These are phyloP conservation scores for Monodelphis domestica DNA, from an alignment of 2,797 vertebrate genomes.

Conservation along the genomic window DNA sequence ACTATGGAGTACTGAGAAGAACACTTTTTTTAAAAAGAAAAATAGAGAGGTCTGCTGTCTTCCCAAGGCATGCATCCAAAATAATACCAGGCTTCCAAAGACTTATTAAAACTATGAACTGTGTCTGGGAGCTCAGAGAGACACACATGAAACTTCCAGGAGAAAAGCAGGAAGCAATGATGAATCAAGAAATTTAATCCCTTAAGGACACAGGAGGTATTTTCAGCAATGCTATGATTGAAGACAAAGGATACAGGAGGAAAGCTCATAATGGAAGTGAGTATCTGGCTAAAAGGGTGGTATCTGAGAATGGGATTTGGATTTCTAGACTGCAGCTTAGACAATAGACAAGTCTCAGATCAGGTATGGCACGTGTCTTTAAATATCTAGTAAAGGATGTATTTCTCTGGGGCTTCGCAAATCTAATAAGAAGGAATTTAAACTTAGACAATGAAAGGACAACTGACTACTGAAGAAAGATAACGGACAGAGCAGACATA, in stretches of 20 bases:
- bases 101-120: background rate
- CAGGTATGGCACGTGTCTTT: background rate
- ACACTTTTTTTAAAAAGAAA: background rate
- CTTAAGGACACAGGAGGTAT: background rate
- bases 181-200: background rate
- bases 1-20: background rate
- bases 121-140: background rate
- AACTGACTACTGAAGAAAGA: background rate
- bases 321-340: too few relatives aligned
- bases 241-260: background rate
- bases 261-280: background rate
- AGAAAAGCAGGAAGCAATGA: background rate
- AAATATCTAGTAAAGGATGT: background rate
- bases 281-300: background rate
- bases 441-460: background rate
- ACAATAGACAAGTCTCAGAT: background rate
- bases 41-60: background rate
- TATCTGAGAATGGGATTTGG: background rate
- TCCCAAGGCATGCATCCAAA: background rate
- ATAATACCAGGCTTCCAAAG: background rate
- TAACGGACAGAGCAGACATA: background rate
- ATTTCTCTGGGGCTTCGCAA: background rate
- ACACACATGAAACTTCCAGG: background rate
- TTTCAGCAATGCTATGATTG: background rate
- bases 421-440: background rate